Conservation (phyloP, 1,140 invertebrate species). For the Drosophila erecta region DNA sequence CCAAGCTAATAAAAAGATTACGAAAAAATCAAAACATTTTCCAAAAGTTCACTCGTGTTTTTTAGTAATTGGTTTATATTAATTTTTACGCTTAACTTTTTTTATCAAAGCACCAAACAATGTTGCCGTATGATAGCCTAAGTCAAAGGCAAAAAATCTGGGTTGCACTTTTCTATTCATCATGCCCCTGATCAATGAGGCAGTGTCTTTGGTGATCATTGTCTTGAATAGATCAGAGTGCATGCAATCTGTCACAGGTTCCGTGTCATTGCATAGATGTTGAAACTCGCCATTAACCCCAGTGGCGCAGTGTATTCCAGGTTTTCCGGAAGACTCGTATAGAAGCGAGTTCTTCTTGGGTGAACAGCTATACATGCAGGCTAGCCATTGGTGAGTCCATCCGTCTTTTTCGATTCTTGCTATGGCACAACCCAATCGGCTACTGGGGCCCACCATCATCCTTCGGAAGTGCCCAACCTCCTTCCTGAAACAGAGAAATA, state of each 20-base stretch:
- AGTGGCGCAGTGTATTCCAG: not conserved
- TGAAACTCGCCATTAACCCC: not conserved
- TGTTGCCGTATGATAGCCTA: too few species aligned
- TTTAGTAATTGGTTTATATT: too few species aligned
- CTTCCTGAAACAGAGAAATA: not conserved
- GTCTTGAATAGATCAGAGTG: not conserved
- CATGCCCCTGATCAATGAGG: not conserved
- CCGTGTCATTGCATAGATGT: not conserved
- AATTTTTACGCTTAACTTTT: too few species aligned
- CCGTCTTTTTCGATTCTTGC: not conserved
- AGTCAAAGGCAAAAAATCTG: too few species aligned
- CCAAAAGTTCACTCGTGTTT: too few species aligned
- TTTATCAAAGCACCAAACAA: too few species aligned
- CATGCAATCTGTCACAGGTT: not conserved
- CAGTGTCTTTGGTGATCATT: not conserved
- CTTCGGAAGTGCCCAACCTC: slow-evolving; percentile 4
- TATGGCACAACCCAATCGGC: slow-evolving; percentile 1
- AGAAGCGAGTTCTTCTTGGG: not conserved
- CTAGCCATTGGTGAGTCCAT: slow-evolving; percentile 1
- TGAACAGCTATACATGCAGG: slow-evolving; percentile 5
- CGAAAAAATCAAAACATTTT: too few species aligned
- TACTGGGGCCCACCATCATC: slow-evolving; percentile 9
- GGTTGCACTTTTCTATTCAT: not conserved
- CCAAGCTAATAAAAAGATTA: too few species aligned
- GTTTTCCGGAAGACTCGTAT: not conserved